phyloP scores from a whole-genome alignment of 2,888 invertebrate species.

The Macropis europaea region DNA sequence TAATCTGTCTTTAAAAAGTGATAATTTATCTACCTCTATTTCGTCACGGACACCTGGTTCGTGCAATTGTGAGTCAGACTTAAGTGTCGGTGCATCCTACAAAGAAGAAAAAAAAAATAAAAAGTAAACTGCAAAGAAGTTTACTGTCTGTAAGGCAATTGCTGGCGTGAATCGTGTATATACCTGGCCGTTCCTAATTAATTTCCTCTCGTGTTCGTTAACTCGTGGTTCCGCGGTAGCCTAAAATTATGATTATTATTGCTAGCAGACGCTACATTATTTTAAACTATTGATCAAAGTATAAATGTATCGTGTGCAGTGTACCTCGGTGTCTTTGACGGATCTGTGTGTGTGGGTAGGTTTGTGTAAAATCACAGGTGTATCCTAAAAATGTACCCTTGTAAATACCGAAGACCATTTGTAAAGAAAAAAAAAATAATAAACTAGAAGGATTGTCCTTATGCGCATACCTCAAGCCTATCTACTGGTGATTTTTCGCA shows the following conservation, averaged over 20 bases:
- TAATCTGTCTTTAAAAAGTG: background rate
- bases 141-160: background rate
- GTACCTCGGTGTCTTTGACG: constrained; percentile 17
- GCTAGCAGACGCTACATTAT: background rate
- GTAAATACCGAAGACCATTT: background rate
- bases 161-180: constrained; percentile 14
- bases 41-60: constrained; percentile 30
- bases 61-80: background rate
- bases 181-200: constrained; percentile 36
- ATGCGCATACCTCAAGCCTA: constrained; percentile 1
- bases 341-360: background rate
- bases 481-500: background rate
- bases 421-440: background rate
- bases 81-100: constrained; percentile 19
- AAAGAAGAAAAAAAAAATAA: constrained; percentile 12
- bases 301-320: constrained; percentile 1
- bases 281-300: background rate
- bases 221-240: background rate
- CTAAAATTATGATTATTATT: constrained; percentile 30
- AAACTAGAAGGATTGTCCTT: too few relatives aligned
- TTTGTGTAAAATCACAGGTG: background rate
- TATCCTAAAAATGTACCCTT: constrained; percentile 17
- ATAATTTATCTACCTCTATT: constrained; percentile 30
- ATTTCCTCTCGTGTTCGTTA: constrained; percentile 1
- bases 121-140: background rate